Percentiles rank a stretch among this genome's conserved stretches.
Evolutionary conservation across 2,888 invertebrate species (phyloP).

Genomic region (Xestobium rufovillosum): DNA sequence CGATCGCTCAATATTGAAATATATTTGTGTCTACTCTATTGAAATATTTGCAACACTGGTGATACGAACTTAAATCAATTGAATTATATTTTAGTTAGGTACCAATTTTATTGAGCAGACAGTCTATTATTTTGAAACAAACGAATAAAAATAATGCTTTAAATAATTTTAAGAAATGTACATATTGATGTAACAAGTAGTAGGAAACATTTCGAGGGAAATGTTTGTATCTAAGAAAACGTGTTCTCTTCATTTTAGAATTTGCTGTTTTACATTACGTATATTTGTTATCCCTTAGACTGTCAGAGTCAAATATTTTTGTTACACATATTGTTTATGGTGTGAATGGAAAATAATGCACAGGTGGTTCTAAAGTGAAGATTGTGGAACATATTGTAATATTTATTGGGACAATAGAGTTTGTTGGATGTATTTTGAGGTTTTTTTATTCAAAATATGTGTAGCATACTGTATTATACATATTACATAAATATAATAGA

Average conservation of each 20-base stretch:
- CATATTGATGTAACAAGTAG: constrained; percentile 31
- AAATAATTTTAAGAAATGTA: constrained; percentile 36
- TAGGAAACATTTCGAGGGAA: constrained; percentile 16
- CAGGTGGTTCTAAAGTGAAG: too few species aligned
- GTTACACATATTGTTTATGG: too few species aligned
- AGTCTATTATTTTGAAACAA: constrained; percentile 2
- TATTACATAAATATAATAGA: constrained; percentile 39
- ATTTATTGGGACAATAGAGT: constrained; percentile 33
- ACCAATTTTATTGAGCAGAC: background rate
- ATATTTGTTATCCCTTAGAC: too few species aligned
- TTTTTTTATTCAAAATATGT: constrained; percentile 31
- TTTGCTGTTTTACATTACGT: constrained; percentile 17
- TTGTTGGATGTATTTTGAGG: constrained; percentile 35
- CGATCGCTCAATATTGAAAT: too few species aligned
- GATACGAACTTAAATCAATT: too few species aligned
- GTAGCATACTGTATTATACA: constrained; percentile 35
- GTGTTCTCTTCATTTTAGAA: constrained; percentile 23
- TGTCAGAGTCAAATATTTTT: too few species aligned
- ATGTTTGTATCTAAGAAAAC: constrained; percentile 2
- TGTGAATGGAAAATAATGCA: too few species aligned
- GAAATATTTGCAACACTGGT: too few species aligned
- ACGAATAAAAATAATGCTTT: constrained; percentile 35
- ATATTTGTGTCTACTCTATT: too few species aligned
- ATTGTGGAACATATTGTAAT: constrained; percentile 31
- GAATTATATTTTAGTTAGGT: too few species aligned